Percentiles rank a stretch among this genome's conserved stretches.
phyloP scores from a whole-genome alignment of 1,140 invertebrate genomes.

The Listronotus bonariensis region DNA sequence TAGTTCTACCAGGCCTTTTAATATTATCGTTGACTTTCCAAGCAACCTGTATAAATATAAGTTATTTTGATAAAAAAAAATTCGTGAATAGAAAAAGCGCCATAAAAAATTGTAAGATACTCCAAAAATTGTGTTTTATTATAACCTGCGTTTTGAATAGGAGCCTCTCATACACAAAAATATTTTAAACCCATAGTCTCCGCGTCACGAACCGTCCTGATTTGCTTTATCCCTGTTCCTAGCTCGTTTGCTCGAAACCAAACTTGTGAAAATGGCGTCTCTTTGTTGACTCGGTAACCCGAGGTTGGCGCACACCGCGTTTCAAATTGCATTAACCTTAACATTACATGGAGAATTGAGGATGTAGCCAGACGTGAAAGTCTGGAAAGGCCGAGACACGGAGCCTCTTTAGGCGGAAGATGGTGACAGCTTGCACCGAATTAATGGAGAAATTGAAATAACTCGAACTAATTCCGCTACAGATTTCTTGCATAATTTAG shows the following conservation, averaged over 20 bases:
- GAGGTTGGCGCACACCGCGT: conserved; percentile 52
- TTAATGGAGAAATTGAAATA: conserved; percentile 48
- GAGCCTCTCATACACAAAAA: too few species aligned
- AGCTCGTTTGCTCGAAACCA: conserved; percentile 29
- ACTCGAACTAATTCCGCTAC: conserved; percentile 30
- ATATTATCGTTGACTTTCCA: too few species aligned
- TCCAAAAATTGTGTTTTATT: too few species aligned
- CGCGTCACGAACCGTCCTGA: conserved; percentile 2
- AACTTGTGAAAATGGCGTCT: conserved; percentile 52
- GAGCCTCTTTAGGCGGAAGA: conserved; percentile 47
- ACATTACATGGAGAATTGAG: conserved; percentile 59
- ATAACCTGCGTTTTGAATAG: too few species aligned
- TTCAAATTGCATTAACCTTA: conserved; percentile 58
- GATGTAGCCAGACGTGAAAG: conserved; percentile 57
- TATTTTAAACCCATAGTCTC: too few species aligned
- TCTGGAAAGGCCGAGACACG: conserved; percentile 28
- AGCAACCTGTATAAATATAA: too few species aligned
- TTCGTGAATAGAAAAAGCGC: too few species aligned
- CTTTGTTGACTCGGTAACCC: conserved; percentile 56
- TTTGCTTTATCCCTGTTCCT: conserved; percentile 22
- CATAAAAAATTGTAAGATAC: too few species aligned
- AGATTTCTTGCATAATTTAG: conserved; percentile 26
- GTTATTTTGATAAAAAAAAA: too few species aligned
- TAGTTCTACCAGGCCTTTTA: too few species aligned
- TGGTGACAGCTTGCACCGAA: conserved; percentile 50